Base-by-base conservation (phyloP, 2,888 invertebrate species). In the Apamea monoglypha region DNA sequence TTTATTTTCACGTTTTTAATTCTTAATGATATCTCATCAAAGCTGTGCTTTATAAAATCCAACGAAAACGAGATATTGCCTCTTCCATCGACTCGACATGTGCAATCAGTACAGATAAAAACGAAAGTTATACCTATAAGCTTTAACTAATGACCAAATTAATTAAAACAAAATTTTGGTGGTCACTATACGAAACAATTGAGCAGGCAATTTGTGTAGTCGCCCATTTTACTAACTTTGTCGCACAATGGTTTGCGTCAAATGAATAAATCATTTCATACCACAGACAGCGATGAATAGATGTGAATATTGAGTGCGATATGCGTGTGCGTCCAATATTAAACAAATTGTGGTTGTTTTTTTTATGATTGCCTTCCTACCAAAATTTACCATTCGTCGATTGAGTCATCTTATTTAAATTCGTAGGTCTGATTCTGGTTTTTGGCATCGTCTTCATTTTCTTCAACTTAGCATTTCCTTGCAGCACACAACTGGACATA, bases 211-310 rank as follows among this genome's bases (percentile, higher is more conserved):
- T 89, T 88, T 87, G 81, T 89, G 90, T 85, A 83, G 89, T 78
- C 80, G 32, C 18, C 66, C 40, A 44, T 86, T 88, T 85, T 78
- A 85, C 89, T 81, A 90, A 86, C 76, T 88, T 84, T 80, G 87
- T 88, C 84, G 77, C 84, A 90, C 91, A 91, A 90, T 90, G 90
- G 89, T 89, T 89, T 86, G 87, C 87, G 86, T 89, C 86, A 84
- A 90, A 92, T 94, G 92, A 93, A 94, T 93, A 93, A 94, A 93
- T 91, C 91, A 94, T 93, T 76, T 78, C 74, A 78, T 85, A 89
- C 86, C 89, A 86, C 89, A 87, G 90, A 90, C 86, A 79, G 80
- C 92, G 75, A 78, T 87, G 93, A 92, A 92, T 92, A 92, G 89
- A 91, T 90, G 88, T 90, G 92, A 90, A 92, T 93, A 90, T 91